These are phyloP conservation scores for Drosophila lacicola DNA, from an alignment of 2,888 invertebrate genomes.

Conservation along the genomic window DNA sequence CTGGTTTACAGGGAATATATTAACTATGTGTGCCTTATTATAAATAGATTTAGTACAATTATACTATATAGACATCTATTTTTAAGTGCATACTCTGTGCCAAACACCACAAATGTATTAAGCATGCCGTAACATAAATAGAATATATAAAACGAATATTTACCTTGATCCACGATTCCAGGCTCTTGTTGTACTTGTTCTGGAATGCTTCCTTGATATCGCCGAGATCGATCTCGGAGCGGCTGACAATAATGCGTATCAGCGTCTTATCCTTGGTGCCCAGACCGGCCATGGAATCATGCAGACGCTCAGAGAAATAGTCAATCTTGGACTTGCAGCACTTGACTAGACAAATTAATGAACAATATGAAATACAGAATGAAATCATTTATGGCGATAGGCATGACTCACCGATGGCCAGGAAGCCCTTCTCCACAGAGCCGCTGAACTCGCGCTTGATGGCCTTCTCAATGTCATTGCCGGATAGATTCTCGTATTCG, in stretches of 20 bases:
- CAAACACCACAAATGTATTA: slow-evolving; percentile 40
- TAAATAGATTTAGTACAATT: background rate
- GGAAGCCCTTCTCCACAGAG: slow-evolving; percentile 92
- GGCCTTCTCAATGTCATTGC: slow-evolving; percentile 93
- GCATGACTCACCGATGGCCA: slow-evolving; percentile 91
- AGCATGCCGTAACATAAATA: slow-evolving; percentile 20
- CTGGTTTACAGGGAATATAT: slow-evolving; percentile 1
- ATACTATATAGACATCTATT: background rate
- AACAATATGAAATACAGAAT: background rate
- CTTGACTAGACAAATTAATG: slow-evolving; percentile 87
- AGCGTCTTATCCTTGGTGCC: slow-evolving; percentile 95
- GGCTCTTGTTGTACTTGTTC: slow-evolving; percentile 92
- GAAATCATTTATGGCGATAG: background rate
- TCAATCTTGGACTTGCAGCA: slow-evolving; percentile 95
- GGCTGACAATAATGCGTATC: slow-evolving; percentile 95
- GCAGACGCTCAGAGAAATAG: slow-evolving; percentile 95
- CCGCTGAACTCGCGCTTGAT: slow-evolving; percentile 96
- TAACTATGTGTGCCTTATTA: background rate
- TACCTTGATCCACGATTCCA: slow-evolving; percentile 95
- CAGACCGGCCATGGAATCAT: slow-evolving; percentile 95
- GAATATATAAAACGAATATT: slow-evolving; percentile 34
- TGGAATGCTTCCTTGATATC: slow-evolving; percentile 96
- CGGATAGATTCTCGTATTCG: slow-evolving; percentile 93
- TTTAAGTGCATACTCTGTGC: slow-evolving; percentile 27
- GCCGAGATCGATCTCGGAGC: slow-evolving; percentile 96